Evolutionary conservation across 2,888 invertebrate genomes (phyloP).

Genomic region (Cosmopolites sordidus): DNA sequence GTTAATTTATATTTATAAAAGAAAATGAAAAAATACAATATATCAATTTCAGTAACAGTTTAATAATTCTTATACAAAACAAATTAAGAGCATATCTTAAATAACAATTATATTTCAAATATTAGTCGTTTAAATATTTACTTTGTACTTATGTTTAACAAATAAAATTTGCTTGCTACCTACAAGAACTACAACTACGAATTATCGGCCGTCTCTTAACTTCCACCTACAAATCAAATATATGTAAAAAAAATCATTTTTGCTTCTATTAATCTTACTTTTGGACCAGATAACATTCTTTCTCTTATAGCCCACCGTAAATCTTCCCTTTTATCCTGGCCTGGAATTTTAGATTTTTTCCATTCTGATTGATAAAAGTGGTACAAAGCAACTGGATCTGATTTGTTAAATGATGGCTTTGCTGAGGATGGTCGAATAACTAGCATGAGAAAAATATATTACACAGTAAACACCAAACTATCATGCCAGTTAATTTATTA

Average conservation of each 20-base stretch:
- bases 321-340: constrained; percentile 63
- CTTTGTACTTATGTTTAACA: no score
- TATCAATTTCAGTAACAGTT: no score
- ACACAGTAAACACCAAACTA: not conserved
- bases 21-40: no score
- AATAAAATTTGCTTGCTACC: constrained; percentile 4
- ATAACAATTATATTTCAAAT: no score
- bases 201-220: constrained; percentile 12
- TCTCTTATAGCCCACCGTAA: constrained; percentile 68
- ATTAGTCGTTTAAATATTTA: no score
- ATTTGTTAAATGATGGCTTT: constrained; percentile 40
- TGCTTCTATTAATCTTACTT: constrained; percentile 25
- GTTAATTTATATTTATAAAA: no score
- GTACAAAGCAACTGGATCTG: constrained; percentile 73
- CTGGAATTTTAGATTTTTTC: constrained; percentile 72
- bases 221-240: constrained; percentile 13
- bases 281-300: constrained; percentile 57
- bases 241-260: not conserved
- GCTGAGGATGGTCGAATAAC: constrained; percentile 55
- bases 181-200: constrained; percentile 17
- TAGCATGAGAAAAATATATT: constrained; percentile 36
- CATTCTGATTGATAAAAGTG: constrained; percentile 72
- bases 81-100: no score
- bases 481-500: not conserved
- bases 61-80: no score